phyloP scores from a whole-genome alignment of 2,797 vertebrate species.

The Hypotaenidia philippensis region DNA sequence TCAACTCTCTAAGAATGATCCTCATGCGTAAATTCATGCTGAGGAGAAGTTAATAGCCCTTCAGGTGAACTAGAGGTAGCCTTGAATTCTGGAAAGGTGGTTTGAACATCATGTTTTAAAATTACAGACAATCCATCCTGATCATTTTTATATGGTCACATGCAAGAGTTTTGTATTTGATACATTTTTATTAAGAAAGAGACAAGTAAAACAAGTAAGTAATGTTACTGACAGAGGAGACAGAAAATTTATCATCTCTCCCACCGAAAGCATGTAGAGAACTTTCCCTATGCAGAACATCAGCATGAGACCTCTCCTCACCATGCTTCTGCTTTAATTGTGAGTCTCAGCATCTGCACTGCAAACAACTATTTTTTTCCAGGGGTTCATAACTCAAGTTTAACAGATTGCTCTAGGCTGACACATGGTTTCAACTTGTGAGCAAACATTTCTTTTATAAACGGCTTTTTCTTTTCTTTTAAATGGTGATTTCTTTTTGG shows the following conservation, averaged over 20 bases:
- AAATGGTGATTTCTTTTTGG: conserved; percentile 52
- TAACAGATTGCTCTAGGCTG: conserved; percentile 54
- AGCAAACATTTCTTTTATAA: conserved; percentile 62
- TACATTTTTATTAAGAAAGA: background rate
- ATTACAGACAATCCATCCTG: background rate
- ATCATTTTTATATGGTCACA: background rate
- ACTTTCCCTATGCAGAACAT: background rate
- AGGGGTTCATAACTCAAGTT: conserved; percentile 18
- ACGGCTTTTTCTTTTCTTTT: conserved; percentile 42
- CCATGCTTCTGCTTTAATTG: background rate
- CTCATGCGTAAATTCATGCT: background rate
- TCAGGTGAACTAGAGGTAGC: background rate
- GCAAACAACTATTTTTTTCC: conserved; percentile 27
- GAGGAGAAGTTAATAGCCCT: background rate
- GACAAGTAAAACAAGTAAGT: background rate
- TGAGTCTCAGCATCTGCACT: conserved; percentile 30
- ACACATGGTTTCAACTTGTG: conserved; percentile 63
- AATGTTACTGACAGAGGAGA: background rate
- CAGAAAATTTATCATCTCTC: background rate
- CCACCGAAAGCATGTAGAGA: background rate
- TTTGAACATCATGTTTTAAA: background rate
- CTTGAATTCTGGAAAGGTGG: background rate
- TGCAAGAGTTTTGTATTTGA: background rate
- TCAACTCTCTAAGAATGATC: background rate
- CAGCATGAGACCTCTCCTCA: background rate